Percentiles rank a stretch among this genome's conserved stretches.
Evolutionary conservation across 2,113 vertebrate genomes (phyloP).

Genomic region (Gnathonemus echidnorhynchus): DNA sequence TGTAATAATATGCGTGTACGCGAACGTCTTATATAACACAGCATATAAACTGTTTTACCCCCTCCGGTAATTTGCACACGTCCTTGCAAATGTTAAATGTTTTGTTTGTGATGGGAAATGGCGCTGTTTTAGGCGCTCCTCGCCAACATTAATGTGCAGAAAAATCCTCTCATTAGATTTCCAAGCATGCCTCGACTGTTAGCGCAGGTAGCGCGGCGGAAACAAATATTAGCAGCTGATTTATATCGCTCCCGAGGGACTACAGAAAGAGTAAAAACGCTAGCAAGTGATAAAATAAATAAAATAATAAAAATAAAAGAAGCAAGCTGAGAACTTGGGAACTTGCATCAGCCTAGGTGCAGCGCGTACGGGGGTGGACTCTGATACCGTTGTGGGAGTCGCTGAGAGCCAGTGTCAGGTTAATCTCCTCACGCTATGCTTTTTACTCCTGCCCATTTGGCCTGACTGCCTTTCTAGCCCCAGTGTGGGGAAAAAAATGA

Average conservation of each 20-base stretch:
- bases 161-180: constrained; percentile 7
- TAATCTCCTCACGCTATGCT: constrained; percentile 8
- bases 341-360: not conserved
- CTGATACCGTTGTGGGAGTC: constrained; percentile 6
- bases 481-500: constrained; percentile 10
- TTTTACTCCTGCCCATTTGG: constrained; percentile 18
- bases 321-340: not conserved
- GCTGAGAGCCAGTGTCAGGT: constrained; percentile 8
- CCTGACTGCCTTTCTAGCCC: constrained; percentile 9
- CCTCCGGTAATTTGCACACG: not conserved
- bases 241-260: not conserved
- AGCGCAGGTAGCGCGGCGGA: not conserved
- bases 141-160: not conserved
- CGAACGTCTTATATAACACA: not conserved
- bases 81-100: constrained; percentile 3
- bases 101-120: not conserved
- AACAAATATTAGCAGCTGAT: constrained; percentile 18
- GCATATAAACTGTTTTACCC: not conserved
- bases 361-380: not conserved
- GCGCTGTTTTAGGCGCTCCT: not conserved
- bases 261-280: not conserved
- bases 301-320: not conserved
- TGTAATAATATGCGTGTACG: not conserved
- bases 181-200: constrained; percentile 4
- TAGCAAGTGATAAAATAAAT: not conserved